Evolutionary conservation across 2,113 vertebrate species (phyloP).

Genomic region (Oncorhynchus nerka): DNA sequence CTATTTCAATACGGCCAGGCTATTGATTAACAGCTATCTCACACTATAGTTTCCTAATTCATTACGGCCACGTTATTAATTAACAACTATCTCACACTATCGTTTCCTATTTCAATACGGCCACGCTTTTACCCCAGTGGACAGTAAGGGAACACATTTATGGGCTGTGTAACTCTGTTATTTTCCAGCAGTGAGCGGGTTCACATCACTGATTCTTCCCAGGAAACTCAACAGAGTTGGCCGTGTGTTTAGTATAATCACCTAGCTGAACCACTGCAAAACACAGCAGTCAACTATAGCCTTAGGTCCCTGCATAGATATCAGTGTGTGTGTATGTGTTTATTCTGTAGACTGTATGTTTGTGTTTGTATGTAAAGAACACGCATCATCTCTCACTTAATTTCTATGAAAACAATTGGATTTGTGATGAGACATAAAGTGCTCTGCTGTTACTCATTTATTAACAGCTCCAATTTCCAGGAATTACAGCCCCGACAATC

Average conservation of each 20-base stretch:
- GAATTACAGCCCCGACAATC: too few relatives aligned
- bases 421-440: too few relatives aligned
- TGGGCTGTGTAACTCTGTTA: constrained; percentile 5
- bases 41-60: constrained; percentile 8
- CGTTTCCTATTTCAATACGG: constrained; percentile 14
- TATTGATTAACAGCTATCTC: too few relatives aligned
- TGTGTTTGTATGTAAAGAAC: too few relatives aligned
- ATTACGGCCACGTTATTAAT: constrained; percentile 3
- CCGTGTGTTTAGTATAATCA: background rate
- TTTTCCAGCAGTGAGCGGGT: constrained; percentile 18
- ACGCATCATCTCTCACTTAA: too few relatives aligned
- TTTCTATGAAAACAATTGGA: too few relatives aligned
- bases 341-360: too few relatives aligned
- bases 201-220: constrained; percentile 7
- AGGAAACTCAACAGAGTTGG: background rate
- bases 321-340: background rate
- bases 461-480: too few relatives aligned
- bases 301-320: too few relatives aligned
- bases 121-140: constrained; percentile 11
- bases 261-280: background rate
- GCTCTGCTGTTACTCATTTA: too few relatives aligned
- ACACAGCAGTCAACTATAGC: background rate
- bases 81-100: constrained; percentile 6
- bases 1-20: background rate
- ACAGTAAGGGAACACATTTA: constrained; percentile 21